Conservation (phyloP, 2,113 vertebrate genomes). For the Rhadina sibilatrix region DNA sequence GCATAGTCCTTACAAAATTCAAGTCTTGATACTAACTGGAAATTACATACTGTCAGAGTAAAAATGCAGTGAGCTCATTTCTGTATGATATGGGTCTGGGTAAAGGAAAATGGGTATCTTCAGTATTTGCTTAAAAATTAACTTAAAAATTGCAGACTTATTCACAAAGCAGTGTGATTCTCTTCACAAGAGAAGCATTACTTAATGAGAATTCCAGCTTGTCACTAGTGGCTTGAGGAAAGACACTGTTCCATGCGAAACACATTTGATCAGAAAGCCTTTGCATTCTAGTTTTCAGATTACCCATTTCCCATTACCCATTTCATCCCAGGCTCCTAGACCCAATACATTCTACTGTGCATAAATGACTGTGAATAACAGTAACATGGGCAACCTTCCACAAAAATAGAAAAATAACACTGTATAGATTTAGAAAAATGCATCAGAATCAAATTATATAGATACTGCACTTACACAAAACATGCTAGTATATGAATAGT, state of each 20-base stretch:
- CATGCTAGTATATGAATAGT: not conserved
- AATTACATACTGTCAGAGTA: not conserved
- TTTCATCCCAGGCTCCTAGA: not conserved
- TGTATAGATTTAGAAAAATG: not conserved
- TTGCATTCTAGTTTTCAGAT: not conserved
- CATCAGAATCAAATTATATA: not conserved
- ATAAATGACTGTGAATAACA: not conserved
- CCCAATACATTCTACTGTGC: not conserved
- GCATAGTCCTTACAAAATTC: not conserved
- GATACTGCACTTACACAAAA: accelerated
- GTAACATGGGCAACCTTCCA: not conserved
- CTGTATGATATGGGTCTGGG: not conserved
- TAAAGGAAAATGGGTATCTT: not conserved
- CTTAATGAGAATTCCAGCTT: not conserved
- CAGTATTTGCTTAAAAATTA: not conserved
- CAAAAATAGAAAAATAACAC: not conserved
- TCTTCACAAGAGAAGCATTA: not conserved
- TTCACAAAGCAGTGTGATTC: not conserved
- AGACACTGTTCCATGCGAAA: not conserved
- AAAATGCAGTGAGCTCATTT: not conserved
- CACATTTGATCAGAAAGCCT: not conserved
- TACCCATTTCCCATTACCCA: not conserved
- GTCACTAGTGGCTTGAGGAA: not conserved
- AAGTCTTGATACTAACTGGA: not conserved
- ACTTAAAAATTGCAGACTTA: not conserved